Percentiles rank a stretch among this genome's conserved stretches.
phyloP scores from a whole-genome alignment of 2,113 vertebrate genomes.

The Oncorhynchus mykiss region DNA sequence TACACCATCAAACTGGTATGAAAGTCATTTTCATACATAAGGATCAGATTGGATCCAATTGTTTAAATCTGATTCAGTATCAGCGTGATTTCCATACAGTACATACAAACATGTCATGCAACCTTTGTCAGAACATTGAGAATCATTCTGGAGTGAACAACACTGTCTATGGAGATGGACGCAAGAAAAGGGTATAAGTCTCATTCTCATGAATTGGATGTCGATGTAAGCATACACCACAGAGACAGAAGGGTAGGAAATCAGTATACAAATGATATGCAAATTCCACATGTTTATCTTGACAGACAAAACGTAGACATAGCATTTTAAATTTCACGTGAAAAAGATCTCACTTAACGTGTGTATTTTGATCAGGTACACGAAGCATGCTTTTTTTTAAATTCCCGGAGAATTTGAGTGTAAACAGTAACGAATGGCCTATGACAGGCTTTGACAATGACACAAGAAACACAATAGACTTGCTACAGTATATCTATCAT shows the following conservation, averaged over 20 bases:
- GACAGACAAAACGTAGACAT: background rate
- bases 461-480: background rate
- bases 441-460: background rate
- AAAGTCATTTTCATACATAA: too few relatives aligned
- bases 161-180: background rate
- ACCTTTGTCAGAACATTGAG: constrained; percentile 43
- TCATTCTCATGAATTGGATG: background rate
- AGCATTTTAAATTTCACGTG: background rate
- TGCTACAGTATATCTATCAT: background rate
- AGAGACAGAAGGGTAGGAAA: background rate
- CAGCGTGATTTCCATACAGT: background rate
- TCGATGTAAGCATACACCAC: background rate
- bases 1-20: background rate
- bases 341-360: too few relatives aligned
- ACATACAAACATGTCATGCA: constrained; percentile 2
- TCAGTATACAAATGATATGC: background rate
- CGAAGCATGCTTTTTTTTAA: too few relatives aligned
- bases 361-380: too few relatives aligned
- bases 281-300: background rate
- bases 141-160: constrained; percentile 7
- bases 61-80: background rate
- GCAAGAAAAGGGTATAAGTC: background rate
- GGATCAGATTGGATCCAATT: too few relatives aligned
- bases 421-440: background rate
- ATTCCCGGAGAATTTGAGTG: too few relatives aligned